Evolutionary conservation across 2,888 invertebrate species (phyloP), one percentile per base, ranked within the genome.

Genomic region (Hermaeophaga mercurialis): DNA sequence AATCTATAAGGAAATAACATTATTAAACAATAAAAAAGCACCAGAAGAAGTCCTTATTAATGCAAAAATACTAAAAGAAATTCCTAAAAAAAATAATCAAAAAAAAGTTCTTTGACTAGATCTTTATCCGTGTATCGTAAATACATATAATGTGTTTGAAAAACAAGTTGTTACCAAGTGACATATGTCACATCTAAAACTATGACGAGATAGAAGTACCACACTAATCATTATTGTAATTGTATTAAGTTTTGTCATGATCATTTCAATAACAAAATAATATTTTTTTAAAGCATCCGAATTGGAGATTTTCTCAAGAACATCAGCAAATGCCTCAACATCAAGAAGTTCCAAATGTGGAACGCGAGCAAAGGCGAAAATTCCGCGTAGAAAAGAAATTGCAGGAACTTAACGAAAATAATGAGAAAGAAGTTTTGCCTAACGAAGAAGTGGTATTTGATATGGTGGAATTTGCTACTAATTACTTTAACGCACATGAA

Each of bases 391-490:
- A 94, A 67, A 87, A 91, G 50, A 91, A 93, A 68, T 80, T 94
- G 7, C 88, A 90, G 69, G 93, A 94, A 76, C 81, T 93, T 74
- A 89, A 89, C 66, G 87, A 83, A 56, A 78, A 82, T 14, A 85
- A 85, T 45, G 86, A 86, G 65, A 76, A 82, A 4, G 62, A 65
- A 38, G 46, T 43, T 77, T 81, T 7, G 76, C 82, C 9, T 76
- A 82, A 18, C 82, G 86, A 57, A 84, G 86, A 69, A 74, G 81
- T 63, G 28, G 82, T 86, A 67, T 90, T 89, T 72, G 94, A 95
- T 73, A 89, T 96, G 74, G 81, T 92, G 0, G 94, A 96, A 72
- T 96, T 94, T 78, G 96, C 96, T n/a, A 92, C 94, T 71, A 87
- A 90, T 60, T 91, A 91, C 78, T 96, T 93, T 79, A 96, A 96